Evolutionary conservation across 2,113 vertebrate species (phyloP).

Genomic region (Crotalus viridis): DNA sequence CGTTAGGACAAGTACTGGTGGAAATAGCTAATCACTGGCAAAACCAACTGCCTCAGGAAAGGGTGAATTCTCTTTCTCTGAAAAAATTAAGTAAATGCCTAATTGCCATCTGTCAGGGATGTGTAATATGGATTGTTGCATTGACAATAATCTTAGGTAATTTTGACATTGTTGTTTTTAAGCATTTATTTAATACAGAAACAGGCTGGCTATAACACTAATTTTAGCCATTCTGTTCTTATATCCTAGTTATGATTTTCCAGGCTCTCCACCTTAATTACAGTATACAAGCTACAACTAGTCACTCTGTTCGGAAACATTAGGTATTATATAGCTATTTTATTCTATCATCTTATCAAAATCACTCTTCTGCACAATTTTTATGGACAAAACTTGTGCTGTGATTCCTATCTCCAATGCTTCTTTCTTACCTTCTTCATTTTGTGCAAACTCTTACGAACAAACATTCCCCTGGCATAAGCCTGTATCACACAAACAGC

Average conservation of each 20-base stretch:
- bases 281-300: neutral
- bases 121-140: neutral
- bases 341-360: neutral
- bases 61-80: neutral
- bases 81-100: neutral
- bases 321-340: neutral
- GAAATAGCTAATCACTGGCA: neutral
- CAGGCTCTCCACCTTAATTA: neutral
- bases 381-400: neutral
- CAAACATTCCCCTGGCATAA: slow-evolving; percentile 79
- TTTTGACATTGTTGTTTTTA: neutral
- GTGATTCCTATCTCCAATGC: neutral
- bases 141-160: neutral
- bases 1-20: neutral
- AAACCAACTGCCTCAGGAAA: neutral
- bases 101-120: neutral
- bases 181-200: neutral
- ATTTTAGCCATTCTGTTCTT: neutral
- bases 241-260: neutral
- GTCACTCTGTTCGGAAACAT: neutral
- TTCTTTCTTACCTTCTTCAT: slow-evolving; percentile 71
- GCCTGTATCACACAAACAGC: slow-evolving; percentile 85
- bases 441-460: slow-evolving; percentile 66
- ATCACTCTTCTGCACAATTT: neutral
- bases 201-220: neutral